Conservation (phyloP, 2,797 vertebrate species). For the Crotalus adamanteus region DNA sequence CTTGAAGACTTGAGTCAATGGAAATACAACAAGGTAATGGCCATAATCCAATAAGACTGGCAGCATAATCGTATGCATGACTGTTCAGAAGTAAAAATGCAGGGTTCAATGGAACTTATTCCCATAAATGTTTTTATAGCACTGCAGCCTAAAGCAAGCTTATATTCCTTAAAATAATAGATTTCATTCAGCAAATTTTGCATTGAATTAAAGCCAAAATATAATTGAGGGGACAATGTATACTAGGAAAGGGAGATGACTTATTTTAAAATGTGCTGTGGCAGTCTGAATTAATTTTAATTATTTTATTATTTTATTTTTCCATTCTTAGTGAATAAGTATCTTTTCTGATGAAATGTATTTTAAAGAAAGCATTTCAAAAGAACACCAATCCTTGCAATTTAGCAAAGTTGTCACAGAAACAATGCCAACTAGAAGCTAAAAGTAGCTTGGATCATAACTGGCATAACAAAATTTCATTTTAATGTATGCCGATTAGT, state of each 20-base stretch:
- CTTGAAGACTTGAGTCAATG: neutral
- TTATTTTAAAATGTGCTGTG: constrained; percentile 15
- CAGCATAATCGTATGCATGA: neutral
- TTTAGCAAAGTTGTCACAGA: neutral
- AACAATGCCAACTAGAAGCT: neutral
- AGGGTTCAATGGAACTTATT: neutral
- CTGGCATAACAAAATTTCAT: no score
- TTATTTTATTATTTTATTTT: neutral
- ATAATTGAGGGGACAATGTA: neutral
- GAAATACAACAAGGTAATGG: neutral
- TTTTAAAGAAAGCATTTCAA: neutral
- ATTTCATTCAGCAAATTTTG: constrained; percentile 2
- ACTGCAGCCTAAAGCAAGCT: neutral
- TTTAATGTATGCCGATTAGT: no score
- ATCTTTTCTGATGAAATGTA: neutral
- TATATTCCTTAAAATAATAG: neutral
- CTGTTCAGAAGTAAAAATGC: neutral
- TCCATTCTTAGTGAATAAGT: neutral
- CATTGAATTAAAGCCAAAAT: neutral
- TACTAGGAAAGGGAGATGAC: neutral
- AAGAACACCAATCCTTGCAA: neutral
- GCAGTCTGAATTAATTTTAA: neutral
- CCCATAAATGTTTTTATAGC: neutral
- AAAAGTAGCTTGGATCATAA: neutral
- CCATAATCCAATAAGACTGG: neutral